A percentile compares a stretch with the other conserved stretches of the same genome.
Evolutionary conservation across 2,797 vertebrate genomes (phyloP).

Genomic region (Propithecus perrieri): DNA sequence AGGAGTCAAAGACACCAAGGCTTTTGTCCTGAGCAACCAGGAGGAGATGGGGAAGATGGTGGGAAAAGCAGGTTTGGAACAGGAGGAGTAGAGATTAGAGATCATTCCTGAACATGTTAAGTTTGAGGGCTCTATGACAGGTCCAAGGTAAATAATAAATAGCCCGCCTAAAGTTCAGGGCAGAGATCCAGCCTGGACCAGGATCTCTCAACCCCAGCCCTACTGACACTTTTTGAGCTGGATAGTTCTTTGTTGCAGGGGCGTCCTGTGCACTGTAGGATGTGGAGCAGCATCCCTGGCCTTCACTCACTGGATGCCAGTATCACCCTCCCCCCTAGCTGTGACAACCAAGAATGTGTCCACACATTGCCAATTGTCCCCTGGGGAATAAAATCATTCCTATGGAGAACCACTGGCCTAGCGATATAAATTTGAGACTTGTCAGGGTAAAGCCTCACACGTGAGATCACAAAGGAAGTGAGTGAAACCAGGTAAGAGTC

Average conservation of each 20-base stretch:
- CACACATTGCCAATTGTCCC: background rate
- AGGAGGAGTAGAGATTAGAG: background rate
- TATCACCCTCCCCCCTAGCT: background rate
- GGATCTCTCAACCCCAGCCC: background rate
- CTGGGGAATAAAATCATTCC: background rate
- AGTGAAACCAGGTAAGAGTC: background rate
- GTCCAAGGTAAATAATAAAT: background rate
- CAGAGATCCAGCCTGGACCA: background rate
- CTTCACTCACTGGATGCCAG: background rate
- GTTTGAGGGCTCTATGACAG: background rate
- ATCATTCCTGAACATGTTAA: background rate
- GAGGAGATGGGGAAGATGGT: background rate
- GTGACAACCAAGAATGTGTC: background rate
- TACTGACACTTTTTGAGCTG: background rate
- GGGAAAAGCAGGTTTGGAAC: background rate
- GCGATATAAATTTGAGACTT: background rate
- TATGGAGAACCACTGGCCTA: background rate
- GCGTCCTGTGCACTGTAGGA: rapidly evolving
- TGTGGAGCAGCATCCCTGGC: background rate
- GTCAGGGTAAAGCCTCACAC: background rate
- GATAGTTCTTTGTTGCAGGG: background rate
- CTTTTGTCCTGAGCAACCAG: background rate
- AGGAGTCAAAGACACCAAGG: background rate
- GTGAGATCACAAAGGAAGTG: background rate
- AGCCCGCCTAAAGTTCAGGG: background rate